Evolutionary conservation across 2,113 vertebrate species (phyloP), one percentile per base, ranked within the genome.

Genomic region (Caranx ignobilis): DNA sequence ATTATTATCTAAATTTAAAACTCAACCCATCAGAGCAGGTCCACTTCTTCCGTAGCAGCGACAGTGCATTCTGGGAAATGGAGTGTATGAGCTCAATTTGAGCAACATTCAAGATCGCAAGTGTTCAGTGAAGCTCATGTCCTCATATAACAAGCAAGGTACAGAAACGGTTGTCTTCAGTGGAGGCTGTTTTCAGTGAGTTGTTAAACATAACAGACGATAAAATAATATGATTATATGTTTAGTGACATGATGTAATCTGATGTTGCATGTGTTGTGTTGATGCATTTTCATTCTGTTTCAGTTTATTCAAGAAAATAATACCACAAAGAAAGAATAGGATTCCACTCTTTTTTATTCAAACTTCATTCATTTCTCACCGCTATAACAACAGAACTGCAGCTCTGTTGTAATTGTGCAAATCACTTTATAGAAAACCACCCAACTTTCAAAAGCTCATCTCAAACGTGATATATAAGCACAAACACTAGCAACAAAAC

Each of bases 61-160:
- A 6, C 15, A 32, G 62, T 45, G 86, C 55, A 85, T 81, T 84
- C 6, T 88, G 82, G 84, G 86, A 57, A 71, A 71, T 65, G 0
- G 3, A 86, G 75, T 83, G 2, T 54, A 12, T 57, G 3, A 2
- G 10, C 12, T 32, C 5, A n/a, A 26, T 18, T 16, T 66, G 39
- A 68, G 81, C 6, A 39, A 32, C 26, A 12, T 89, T 91, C 85
- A 90, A 83, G 71, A 87, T 71, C 79, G 16, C 35, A 15, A 34
- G 6, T 3, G 37, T 37, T 66, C 32, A 45, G 2, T 12, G 26
- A 21, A 4, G 68, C n/a, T 37, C 7, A 12, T 13, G 39, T 31
- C 39, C n/a, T 50, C 13, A 50, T 11, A 21, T 4, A 3, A 1
- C 1, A 41, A 6, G 0, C 0, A 45, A 1, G 21, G 11, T 11